Base-by-base conservation (phyloP, 2,113 vertebrate species). In the Pedionomus torquatus region DNA sequence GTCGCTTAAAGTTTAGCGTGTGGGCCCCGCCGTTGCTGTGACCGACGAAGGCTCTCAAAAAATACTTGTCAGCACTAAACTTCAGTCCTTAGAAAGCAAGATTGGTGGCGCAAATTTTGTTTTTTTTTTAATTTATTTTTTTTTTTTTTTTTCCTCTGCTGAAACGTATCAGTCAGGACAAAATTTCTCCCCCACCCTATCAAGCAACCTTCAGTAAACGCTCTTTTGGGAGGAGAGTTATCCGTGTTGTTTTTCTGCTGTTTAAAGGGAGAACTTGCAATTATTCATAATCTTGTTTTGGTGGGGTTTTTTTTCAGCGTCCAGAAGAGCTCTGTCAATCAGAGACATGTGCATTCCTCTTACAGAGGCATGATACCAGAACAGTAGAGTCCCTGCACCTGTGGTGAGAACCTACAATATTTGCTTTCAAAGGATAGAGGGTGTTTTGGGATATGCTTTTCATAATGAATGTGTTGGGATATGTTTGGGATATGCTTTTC, bases 21-120 rank as follows among this genome's bases (percentile, higher is more conserved):
- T 4, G 0, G 23, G 12, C 20, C 63, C 37, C 24, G 39, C 43
- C 5, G 52, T 24, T 44, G 44, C 13, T 20, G 18, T 5, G n/a
- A n/a, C n/a, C n/a, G 58, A 2, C 7, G 10, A 11, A 49, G 31
- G 15, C 48, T 87, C 35, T 61, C 10, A 8, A 14, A 9, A 76
- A 72, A 24, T 24, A 5, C 17, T 9, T 9, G 13, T n/a, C 78
- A 57, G 37, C 17, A 0, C 49, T n/a, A 10, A 23, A 5, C 51
- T 30, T 65, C n/a, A 37, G 2, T 23, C 26, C 37, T n/a, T 74
- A 39, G 41, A 33, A 83, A 91, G 30, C 23, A 41, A 76, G 87
- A 28, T 7, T 0, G 20, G 13, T 0, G 2, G 74, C 39, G 21
- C 61, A 26, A 39, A 31, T 74, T 41, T 9, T 13, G 2, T 14